Base-by-base conservation (phyloP, 2,113 vertebrate genomes). In the Sporophila hypoxantha region DNA sequence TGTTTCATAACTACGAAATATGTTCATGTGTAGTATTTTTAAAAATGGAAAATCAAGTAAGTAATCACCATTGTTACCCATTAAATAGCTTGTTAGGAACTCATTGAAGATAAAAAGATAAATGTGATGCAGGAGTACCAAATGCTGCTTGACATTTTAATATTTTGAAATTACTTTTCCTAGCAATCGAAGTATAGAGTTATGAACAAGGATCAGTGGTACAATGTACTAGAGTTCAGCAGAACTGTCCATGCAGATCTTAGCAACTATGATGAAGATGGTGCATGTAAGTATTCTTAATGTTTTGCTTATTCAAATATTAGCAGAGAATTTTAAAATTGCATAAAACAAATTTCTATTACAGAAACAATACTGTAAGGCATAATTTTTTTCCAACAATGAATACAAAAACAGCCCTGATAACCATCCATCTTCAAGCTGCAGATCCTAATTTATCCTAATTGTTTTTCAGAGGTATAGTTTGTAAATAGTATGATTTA, bases 171-270 rank as follows among this genome's bases (percentile, higher is more conserved):
- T 88, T 86, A 39, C 91, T 91, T 94, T 94, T 81, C 61, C 22
- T 91, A 99, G 99, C 99, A 99, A 96, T 99, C 98, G 11, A 99
- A 99, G 92, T 99, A 99, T 83, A 99, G 98, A 94, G 98, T 99
- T 74, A 98, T 99, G 98, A 99, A 99, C 96, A 99, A 99, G 96
- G 99, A 99, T 97, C 98, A 99, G 96, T 99, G 98, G 99, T 99
- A 98, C 97, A 99, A 99, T 20, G 98, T 99, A 69, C 97, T 99
- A 96, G 98, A 99, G 97, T 99, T 99, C 96, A 99, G 99, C 97
- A 97, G 98, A 91, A 99, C 98, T 87, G 98, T 99, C 82, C 97
- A 98, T 92, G 95, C 98, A 32, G 98, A 99, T 96, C 98, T 99
- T 97, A 98, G 98, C 95, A 99, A 99, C 97, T 99, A 99, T 32